Conservation (phyloP, 2,888 invertebrate species). For the Pachymerium ferrugineum region DNA sequence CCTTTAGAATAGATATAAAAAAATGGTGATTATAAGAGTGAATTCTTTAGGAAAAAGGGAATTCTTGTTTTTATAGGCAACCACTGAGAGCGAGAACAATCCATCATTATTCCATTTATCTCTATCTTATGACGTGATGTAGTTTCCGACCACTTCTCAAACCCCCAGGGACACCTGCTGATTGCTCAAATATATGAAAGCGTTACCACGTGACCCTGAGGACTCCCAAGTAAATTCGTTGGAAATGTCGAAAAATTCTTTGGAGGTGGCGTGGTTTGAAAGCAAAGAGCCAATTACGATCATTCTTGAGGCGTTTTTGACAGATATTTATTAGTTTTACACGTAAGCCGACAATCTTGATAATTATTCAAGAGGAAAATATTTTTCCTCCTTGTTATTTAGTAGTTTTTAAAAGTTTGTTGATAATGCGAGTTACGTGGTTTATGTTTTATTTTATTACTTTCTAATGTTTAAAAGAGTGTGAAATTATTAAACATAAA, state of each 20-base stretch:
- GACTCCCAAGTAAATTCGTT: conserved; percentile 18
- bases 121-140: conserved; percentile 28
- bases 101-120: conserved; percentile 25
- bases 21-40: background rate
- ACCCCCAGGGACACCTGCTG: conserved; percentile 32
- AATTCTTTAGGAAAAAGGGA: background rate
- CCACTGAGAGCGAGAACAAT: background rate
- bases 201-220: conserved; percentile 16
- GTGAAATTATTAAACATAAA: too few species aligned
- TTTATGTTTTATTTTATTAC: too few species aligned
- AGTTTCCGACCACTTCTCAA: conserved; percentile 2
- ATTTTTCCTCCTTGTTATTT: too few species aligned
- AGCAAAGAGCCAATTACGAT: conserved; percentile 29
- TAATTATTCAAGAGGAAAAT: background rate
- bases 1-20: too few species aligned
- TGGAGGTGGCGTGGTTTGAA: conserved; percentile 27
- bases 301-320: background rate
- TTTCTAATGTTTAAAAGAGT: too few species aligned
- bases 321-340: background rate
- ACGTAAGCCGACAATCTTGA: background rate
- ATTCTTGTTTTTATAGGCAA: conserved; percentile 20
- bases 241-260: conserved; percentile 27
- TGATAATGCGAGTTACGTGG: too few species aligned
- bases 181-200: conserved; percentile 24
- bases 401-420: background rate